Conservation (phyloP, 2,113 vertebrate genomes). For the Alethe castanea region DNA sequence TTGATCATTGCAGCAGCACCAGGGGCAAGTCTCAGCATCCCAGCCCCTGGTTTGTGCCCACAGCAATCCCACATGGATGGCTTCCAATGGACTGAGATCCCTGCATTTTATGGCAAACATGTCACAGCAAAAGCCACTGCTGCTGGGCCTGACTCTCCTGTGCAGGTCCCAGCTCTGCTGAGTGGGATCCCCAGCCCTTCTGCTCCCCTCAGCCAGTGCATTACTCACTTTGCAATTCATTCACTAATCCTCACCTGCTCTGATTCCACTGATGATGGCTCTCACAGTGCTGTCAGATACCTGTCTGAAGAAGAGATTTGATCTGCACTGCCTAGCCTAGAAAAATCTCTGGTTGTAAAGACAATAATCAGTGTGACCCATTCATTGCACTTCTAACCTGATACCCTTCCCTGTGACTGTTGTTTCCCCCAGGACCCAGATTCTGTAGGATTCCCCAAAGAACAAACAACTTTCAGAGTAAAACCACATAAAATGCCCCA, state of each 20-base stretch:
- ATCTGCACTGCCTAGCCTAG: neutral
- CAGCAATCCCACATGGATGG: neutral
- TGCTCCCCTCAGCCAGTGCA: rapidly evolving
- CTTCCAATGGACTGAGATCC: neutral
- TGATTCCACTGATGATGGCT: rapidly evolving
- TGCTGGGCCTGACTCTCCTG: neutral
- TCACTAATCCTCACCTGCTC: neutral
- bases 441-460: neutral
- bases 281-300: neutral
- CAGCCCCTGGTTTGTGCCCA: rapidly evolving
- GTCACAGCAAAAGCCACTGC: neutral
- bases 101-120: rapidly evolving
- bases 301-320: neutral
- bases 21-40: neutral
- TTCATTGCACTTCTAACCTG: neutral
- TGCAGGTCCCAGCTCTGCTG: rapidly evolving
- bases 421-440: neutral
- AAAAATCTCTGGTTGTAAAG: neutral
- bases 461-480: neutral
- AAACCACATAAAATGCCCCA: neutral
- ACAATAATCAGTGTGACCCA: neutral
- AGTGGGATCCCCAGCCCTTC: neutral
- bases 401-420: neutral
- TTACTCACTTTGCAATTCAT: neutral
- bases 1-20: neutral